These are phyloP conservation scores for Pemphigus obesinymphae DNA, from an alignment of 1,140 invertebrate genomes.

Conservation along the genomic window DNA sequence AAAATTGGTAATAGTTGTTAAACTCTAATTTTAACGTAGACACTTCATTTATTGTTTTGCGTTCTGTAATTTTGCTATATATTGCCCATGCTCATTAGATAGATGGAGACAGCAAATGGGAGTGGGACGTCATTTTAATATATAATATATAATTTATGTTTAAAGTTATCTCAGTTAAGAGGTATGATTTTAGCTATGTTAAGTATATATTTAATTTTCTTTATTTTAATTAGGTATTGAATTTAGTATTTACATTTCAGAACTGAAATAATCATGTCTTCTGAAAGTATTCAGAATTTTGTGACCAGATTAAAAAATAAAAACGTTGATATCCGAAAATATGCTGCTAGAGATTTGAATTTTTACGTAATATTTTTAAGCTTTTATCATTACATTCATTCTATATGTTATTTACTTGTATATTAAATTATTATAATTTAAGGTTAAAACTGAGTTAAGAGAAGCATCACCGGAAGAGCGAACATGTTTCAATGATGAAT, in stretches of 20 bases:
- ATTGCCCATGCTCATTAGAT: no score
- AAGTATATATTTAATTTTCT: neutral
- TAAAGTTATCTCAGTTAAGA: neutral
- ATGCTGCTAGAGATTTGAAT: conserved; percentile 80
- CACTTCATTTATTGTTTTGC: no score
- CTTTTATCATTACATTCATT: neutral
- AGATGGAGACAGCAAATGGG: no score
- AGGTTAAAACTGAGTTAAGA: conserved; percentile 78
- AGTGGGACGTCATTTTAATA: no score
- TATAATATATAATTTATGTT: no score
- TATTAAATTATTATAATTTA: neutral
- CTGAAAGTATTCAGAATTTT: conserved; percentile 67
- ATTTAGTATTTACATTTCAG: neutral
- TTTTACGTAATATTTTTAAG: conserved; percentile 66
- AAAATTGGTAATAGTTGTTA: no score
- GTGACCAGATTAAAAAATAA: conserved; percentile 82
- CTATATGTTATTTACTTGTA: neutral
- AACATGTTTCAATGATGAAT: conserved; percentile 85
- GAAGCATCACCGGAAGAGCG: conserved; percentile 87
- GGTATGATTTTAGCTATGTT: no score
- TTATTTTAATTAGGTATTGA: neutral
- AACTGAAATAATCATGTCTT: conserved; percentile 53
- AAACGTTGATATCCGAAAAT: conserved; percentile 75
- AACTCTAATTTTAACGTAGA: no score
- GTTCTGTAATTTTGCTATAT: no score